These are phyloP conservation scores for Rutpela maculata DNA, from an alignment of 2,888 invertebrate species.

Conservation along the genomic window DNA sequence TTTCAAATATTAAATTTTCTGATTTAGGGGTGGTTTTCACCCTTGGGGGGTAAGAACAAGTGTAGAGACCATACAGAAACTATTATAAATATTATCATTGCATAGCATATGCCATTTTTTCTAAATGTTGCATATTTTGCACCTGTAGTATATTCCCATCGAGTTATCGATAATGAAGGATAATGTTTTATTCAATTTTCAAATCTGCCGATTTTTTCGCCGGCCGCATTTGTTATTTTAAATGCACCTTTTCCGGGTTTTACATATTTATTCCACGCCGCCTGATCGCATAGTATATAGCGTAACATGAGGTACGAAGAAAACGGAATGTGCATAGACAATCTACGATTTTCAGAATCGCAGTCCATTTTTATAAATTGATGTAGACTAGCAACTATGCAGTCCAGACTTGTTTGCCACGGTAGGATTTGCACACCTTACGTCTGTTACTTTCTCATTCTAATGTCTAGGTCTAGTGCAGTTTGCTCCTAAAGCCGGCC, in stretches of 20 bases:
- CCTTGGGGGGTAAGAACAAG: too few species aligned
- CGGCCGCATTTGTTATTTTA: too few species aligned
- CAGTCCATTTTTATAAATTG: constrained; percentile 47
- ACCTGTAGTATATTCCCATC: too few species aligned
- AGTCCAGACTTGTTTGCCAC: constrained; percentile 52
- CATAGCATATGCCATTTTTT: too few species aligned
- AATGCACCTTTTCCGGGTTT: background rate
- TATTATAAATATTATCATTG: too few species aligned
- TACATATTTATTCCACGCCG: background rate
- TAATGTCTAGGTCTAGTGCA: constrained; percentile 67
- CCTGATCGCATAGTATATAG: constrained; percentile 23
- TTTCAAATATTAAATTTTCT: too few species aligned
- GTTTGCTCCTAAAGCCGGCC: constrained; percentile 52
- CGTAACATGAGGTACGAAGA: constrained; percentile 17
- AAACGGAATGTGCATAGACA: constrained; percentile 40
- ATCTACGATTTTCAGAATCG: constrained; percentile 37
- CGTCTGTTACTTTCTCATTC: constrained; percentile 52
- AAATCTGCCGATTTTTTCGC: too few species aligned
- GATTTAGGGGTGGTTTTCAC: too few species aligned
- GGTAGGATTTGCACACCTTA: constrained; percentile 47
- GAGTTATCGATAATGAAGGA: too few species aligned
- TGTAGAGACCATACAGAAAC: too few species aligned
- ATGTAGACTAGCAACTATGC: constrained; percentile 49
- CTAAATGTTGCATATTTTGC: too few species aligned
- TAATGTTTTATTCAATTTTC: too few species aligned